Percentiles rank a stretch among this genome's conserved stretches.
Conservation (phyloP, 2,797 vertebrate genomes). For the Anas georgica region DNA sequence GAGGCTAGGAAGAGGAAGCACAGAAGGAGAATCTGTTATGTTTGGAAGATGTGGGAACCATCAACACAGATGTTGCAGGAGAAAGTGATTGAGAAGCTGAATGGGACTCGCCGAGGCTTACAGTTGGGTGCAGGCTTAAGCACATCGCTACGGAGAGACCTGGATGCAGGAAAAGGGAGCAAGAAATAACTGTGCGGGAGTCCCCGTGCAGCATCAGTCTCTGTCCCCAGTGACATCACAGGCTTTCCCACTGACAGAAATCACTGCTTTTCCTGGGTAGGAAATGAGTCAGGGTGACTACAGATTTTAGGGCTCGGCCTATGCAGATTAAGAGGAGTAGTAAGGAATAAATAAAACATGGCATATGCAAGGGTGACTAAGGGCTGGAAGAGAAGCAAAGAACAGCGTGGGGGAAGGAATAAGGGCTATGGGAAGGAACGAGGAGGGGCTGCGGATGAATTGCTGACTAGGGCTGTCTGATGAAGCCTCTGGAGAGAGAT, state of each 20-base stretch:
- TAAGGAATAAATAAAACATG: conserved; percentile 41
- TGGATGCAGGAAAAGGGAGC: conserved; percentile 23
- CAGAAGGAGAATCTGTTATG: conserved; percentile 51
- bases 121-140: conserved; percentile 21
- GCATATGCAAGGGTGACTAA: conserved; percentile 27
- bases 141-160: conserved; percentile 36
- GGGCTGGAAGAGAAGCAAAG: conserved; percentile 1
- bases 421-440: background rate
- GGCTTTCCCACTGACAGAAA: conserved; percentile 45
- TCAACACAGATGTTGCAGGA: conserved; percentile 61
- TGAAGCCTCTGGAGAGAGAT: background rate
- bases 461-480: background rate
- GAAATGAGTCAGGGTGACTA: conserved; percentile 65
- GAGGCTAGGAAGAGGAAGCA: conserved; percentile 7
- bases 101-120: conserved; percentile 35
- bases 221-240: conserved; percentile 43
- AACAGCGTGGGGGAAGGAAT: background rate
- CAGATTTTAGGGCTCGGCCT: conserved; percentile 17
- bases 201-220: background rate
- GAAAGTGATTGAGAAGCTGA: conserved; percentile 37
- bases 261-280: conserved; percentile 7
- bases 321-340: conserved; percentile 39
- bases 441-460: background rate
- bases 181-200: conserved; percentile 29
- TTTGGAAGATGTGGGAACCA: conserved; percentile 53